Evolutionary conservation across 2,797 vertebrate genomes (phyloP), one percentile per base, ranked within the genome.

Genomic region (Hoplostethus mediterraneus): DNA sequence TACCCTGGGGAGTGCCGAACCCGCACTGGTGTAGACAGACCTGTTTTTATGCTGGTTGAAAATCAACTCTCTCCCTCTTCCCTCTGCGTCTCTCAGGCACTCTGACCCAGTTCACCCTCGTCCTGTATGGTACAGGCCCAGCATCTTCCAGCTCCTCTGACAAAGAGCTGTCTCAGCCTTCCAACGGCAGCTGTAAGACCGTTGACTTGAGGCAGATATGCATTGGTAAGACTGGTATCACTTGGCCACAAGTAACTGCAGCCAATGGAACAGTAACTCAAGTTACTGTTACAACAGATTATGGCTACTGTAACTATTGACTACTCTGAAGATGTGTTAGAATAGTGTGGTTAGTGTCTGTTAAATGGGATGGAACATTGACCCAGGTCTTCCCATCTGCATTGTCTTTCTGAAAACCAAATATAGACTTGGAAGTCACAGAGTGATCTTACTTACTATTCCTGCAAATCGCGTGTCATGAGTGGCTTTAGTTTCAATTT

Each of bases 31-130:
- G 74, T 71, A 85, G 82, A 81, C 79, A 75, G 77, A 13, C 61
- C 71, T 67, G 38, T 72, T 67, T 77, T 74, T 62, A 51, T 65
- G 42, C 17, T 8, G 6, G 25, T 55, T 73, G n/a, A 54, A 82
- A 76, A 83, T 71, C 10, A 67, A 31, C 60, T 60, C 61, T 8
- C 38, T 45, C 33, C 81, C 51, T 73, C 73, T 54, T 45, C 75
- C 42, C 52, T 16, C 17, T n/a, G 78, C 42, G 71, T 63, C 60
- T 58, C 63, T 5, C 80, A 99, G 98, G 98, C 79, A 99, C 98
- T 0, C 94, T 99, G 89, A 99, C 97, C 75, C 97, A 98, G 94
- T 98, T 99, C 93, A 94, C 88, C 0, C 91, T 99, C 5, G 97
- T 98, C 59, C 93, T 99, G 10, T 98, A 98, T 0, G 98, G 98